phyloP scores from a whole-genome alignment of 2,113 vertebrate species.

The Cichladusa arquata region DNA sequence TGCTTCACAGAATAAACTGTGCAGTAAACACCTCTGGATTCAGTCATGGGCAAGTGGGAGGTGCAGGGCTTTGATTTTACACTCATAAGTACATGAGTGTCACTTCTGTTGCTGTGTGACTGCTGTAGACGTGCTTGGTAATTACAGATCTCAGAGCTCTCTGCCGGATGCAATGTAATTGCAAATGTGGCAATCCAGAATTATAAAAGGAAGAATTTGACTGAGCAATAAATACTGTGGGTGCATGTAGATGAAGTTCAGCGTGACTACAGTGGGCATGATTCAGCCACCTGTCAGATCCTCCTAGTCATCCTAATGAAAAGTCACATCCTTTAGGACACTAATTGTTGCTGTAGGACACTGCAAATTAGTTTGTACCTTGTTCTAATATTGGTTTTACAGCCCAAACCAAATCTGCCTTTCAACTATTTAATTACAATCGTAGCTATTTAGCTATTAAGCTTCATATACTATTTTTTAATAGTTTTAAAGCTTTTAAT shows the following conservation, averaged over 20 bases:
- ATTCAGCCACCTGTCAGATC: conserved; percentile 57
- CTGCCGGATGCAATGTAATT: conserved; percentile 46
- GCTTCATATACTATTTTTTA: background rate
- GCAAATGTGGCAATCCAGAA: conserved; percentile 42
- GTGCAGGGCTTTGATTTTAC: background rate
- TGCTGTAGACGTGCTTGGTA: conserved; percentile 29
- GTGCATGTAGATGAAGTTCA: background rate
- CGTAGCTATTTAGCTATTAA: background rate
- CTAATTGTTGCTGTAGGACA: conserved; percentile 4
- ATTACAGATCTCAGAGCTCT: conserved; percentile 54
- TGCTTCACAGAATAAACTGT: background rate
- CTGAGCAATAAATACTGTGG: conserved; percentile 26
- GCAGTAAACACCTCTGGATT: conserved; percentile 2
- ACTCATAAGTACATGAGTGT: background rate
- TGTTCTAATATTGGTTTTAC: conserved; percentile 23
- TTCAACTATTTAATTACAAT: background rate
- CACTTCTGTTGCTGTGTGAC: conserved; percentile 26
- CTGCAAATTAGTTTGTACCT: background rate
- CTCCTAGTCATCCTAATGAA: conserved; percentile 30
- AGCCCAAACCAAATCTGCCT: conserved; percentile 6
- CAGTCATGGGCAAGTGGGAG: background rate
- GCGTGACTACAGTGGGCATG: conserved; percentile 17
- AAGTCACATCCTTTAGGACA: conserved; percentile 47
- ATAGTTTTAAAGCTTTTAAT: background rate
- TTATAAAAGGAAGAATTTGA: conserved; percentile 46